Percentiles rank a stretch among this genome's conserved stretches.
Evolutionary conservation across 1,140 invertebrate genomes (phyloP).

Genomic region (Rhopalosiphum maidis): DNA sequence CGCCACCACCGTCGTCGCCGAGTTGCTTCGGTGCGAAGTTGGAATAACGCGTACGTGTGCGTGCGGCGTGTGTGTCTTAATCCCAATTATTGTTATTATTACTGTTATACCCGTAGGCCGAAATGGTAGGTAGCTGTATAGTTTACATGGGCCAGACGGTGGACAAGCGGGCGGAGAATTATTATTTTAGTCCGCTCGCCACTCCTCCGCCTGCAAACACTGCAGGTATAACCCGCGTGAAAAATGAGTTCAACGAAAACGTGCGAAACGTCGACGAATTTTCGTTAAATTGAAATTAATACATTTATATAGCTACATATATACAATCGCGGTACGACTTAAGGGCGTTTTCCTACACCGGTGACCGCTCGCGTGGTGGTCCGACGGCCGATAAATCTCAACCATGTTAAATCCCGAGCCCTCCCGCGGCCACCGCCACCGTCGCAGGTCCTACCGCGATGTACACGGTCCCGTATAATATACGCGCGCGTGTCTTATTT

Average conservation of each 20-base stretch:
- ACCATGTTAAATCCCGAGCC: slow-evolving; percentile 14
- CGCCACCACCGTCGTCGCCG: not conserved
- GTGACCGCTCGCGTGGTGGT: not conserved
- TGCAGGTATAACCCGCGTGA: not conserved
- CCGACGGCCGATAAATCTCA: slow-evolving; percentile 30
- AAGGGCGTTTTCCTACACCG: not conserved
- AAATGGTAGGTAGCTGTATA: not conserved
- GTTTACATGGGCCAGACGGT: not conserved
- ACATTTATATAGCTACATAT: not conserved
- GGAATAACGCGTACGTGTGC: not conserved
- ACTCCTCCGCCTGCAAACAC: not conserved
- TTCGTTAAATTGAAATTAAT: slow-evolving; percentile 47
- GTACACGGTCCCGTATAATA: not conserved
- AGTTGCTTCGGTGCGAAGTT: not conserved
- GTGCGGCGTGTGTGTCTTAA: slow-evolving; percentile 1
- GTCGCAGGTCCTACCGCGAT: not conserved
- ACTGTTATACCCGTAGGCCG: not conserved
- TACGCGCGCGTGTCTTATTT: not conserved
- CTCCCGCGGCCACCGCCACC: not conserved
- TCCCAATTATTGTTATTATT: slow-evolving; percentile 35
- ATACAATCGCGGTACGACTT: slow-evolving; percentile 1
- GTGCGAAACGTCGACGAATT: not conserved
- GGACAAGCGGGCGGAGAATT: not conserved
- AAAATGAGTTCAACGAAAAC: not conserved
- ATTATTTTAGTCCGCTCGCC: not conserved